Percentiles rank a stretch among this genome's conserved stretches.
phyloP scores from a whole-genome alignment of 2,797 vertebrate genomes.

The Fistularia tabacaria region DNA sequence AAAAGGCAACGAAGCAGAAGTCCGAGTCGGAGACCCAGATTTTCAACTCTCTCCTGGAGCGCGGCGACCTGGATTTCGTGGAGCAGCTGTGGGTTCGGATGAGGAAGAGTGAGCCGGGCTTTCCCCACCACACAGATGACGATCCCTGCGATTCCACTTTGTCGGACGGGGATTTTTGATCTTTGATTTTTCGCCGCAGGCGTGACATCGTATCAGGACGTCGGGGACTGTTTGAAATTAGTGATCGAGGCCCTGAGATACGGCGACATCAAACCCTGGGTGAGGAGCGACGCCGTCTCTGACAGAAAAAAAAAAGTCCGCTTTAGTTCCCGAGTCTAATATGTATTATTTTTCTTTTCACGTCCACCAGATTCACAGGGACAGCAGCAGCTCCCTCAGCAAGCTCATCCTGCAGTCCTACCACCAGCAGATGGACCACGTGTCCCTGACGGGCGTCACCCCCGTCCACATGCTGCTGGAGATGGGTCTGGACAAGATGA shows the following conservation, averaged over 20 bases:
- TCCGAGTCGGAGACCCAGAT: conserved; percentile 72
- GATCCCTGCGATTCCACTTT: neutral
- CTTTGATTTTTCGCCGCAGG: conserved; percentile 64
- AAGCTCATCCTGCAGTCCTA: conserved; percentile 91
- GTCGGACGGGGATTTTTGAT: neutral
- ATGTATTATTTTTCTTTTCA: neutral
- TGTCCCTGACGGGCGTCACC: conserved; percentile 80
- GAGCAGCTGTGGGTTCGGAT: conserved; percentile 93
- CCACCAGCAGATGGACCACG: conserved; percentile 74
- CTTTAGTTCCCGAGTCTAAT: neutral
- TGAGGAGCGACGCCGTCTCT: conserved; percentile 52
- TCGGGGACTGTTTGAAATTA: conserved; percentile 83
- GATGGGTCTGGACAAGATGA: conserved; percentile 94
- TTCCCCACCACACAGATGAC: neutral
- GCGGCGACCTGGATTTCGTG: conserved; percentile 90
- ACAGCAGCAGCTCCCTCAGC: conserved; percentile 87
- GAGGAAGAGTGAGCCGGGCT: conserved; percentile 80
- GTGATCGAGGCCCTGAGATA: conserved; percentile 79
- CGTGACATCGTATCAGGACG: conserved; percentile 86
- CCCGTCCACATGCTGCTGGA: conserved; percentile 91
- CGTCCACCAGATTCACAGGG: conserved; percentile 86
- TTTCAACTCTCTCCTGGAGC: conserved; percentile 76
- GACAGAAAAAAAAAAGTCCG: neutral
- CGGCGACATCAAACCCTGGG: conserved; percentile 91
- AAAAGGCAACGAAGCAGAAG: conserved; percentile 65